Evolutionary conservation across 2,113 vertebrate species (phyloP), one percentile per base, ranked within the genome.

Genomic region (Amblyornis subalaris): DNA sequence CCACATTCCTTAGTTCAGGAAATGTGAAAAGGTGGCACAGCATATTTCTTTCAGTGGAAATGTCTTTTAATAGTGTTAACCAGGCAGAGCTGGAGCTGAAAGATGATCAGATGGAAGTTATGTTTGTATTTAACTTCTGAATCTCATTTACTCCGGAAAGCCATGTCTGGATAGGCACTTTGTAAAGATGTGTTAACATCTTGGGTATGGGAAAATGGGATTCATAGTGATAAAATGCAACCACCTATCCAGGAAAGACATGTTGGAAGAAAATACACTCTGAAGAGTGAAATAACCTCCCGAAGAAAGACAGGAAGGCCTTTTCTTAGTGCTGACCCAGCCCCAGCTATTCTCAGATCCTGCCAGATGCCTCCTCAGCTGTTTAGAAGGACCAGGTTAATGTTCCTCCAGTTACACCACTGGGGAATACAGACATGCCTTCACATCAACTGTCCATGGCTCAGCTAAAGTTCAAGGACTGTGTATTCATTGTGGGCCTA

Each of bases 261-360:
- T 22, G 8, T 28, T 64, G 48, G 60, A 40, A 85, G 64, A 65
- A 79, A 92, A 47, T 10, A 65, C 25, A 42, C 9, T 57, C 40
- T 69, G 31, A 82, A 67, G 67, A 70, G 58, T 65, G 60, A 81
- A 88, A 91, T 35, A 26, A 48, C 35, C 28, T 83, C 78, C 36
- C 62, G 82, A 79, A 83, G 75, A 76, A 80, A 84, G 60, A 58
- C 47, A 77, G 44, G 80, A 94, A 87, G 35, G n/a, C 12, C 29
- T 79, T 55, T 70, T 24, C 57, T 50, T 42, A 42, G 21, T 93
- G 88, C 92, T 94, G 92, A 91, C 24, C 80, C 22, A 95, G 93
- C 47, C 47, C 18, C 29, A 47, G 66, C 26, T 69, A 36, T 21
- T 74, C 48, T 71, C 73, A 85, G 62, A 75, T 71, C 53, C 81